Conservation (phyloP, 1,140 invertebrate genomes). For the Neodiprion lecontei region DNA sequence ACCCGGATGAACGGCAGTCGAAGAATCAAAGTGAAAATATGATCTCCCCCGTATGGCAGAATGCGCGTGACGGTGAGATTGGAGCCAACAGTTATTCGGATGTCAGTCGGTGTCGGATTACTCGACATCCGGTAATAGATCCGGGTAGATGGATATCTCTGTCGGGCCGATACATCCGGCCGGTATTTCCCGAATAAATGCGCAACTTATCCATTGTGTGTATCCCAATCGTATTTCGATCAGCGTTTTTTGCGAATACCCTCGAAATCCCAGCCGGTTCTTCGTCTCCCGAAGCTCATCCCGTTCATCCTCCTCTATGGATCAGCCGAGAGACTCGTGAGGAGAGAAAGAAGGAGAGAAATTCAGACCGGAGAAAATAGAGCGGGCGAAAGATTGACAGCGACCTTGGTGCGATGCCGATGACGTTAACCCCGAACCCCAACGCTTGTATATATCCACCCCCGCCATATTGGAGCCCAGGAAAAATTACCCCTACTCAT, state of each 20-base stretch:
- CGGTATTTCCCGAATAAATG: neutral
- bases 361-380: neutral
- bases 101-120: neutral
- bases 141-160: neutral
- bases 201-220: neutral
- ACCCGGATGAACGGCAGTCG: too few relatives aligned
- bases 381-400: neutral
- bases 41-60: too few relatives aligned
- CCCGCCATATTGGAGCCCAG: neutral
- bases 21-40: too few relatives aligned
- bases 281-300: too few relatives aligned
- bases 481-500: neutral
- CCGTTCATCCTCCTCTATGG: too few relatives aligned
- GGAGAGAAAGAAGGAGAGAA: neutral
- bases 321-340: neutral
- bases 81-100: too few relatives aligned
- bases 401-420: neutral
- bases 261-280: neutral
- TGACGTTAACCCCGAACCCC: neutral
- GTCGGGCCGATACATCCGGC: neutral
- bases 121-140: neutral
- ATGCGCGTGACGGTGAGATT: too few relatives aligned
- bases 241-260: neutral
- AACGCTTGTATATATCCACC: neutral
- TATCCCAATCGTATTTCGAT: slow-evolving; percentile 3